These are phyloP conservation scores for Deilephila elpenor DNA, from an alignment of 2,888 invertebrate genomes.

Conservation along the genomic window DNA sequence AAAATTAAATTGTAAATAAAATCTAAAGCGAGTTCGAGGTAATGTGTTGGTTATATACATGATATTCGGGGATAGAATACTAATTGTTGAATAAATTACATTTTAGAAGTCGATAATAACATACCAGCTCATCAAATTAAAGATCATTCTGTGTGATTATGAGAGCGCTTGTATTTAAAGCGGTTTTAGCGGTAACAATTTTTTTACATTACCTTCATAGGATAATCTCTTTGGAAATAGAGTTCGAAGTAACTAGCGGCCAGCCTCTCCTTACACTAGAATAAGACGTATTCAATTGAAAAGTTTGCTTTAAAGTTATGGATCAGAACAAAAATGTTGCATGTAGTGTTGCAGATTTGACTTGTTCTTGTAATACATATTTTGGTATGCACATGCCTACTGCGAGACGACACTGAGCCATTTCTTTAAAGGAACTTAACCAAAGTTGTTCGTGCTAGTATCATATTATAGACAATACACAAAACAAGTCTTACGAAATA, in stretches of 20 bases:
- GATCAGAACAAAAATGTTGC: background rate
- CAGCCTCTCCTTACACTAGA: constrained; percentile 20
- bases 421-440: constrained; percentile 9
- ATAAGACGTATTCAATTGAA: constrained; percentile 14
- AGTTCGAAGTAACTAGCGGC: constrained; percentile 24
- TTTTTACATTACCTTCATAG: constrained; percentile 18
- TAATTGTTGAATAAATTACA: constrained; percentile 9
- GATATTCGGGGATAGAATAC: constrained; percentile 1
- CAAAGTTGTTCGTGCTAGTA: constrained; percentile 26
- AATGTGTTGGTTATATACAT: constrained; percentile 25
- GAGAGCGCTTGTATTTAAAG: constrained; percentile 11
- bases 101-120: constrained; percentile 15
- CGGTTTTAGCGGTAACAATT: constrained; percentile 9
- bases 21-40: constrained; percentile 20
- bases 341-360: background rate
- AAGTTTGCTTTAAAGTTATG: constrained; percentile 13
- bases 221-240: constrained; percentile 13
- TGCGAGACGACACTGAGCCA: constrained; percentile 2
- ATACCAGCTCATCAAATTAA: background rate
- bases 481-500: constrained; percentile 20
- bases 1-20: constrained; percentile 70
- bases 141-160: background rate
- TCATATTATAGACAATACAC: constrained; percentile 37
- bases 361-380: too few species aligned
- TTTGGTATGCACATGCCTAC: background rate